phyloP scores from a whole-genome alignment of 2,888 invertebrate genomes.

The Celastrina argiolus region DNA sequence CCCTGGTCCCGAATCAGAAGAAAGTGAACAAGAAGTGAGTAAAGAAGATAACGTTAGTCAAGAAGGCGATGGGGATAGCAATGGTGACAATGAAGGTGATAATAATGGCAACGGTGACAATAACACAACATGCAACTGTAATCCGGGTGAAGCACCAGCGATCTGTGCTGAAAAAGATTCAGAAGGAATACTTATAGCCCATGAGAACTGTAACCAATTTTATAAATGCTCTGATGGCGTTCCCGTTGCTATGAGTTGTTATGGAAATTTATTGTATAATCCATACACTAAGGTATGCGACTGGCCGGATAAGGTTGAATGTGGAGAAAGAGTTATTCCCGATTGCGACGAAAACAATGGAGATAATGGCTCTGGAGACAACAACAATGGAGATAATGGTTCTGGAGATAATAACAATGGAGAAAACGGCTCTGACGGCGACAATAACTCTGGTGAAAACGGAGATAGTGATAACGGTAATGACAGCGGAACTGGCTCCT shows the following conservation, averaged over 20 bases:
- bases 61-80: slow-evolving; percentile 24
- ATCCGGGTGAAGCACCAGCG: slow-evolving; percentile 35
- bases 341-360: slow-evolving; percentile 20
- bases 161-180: slow-evolving; percentile 38
- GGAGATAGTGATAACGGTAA: slow-evolving; percentile 23
- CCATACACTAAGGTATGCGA: slow-evolving; percentile 40
- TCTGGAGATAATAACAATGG: slow-evolving; percentile 15
- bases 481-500: slow-evolving; percentile 24
- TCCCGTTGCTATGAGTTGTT: slow-evolving; percentile 40
- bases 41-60: slow-evolving; percentile 24
- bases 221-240: slow-evolving; percentile 42
- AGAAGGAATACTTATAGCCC: slow-evolving; percentile 44
- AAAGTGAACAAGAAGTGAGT: not conserved
- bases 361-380: slow-evolving; percentile 18
- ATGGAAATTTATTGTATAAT: slow-evolving; percentile 40
- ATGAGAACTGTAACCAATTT: slow-evolving; percentile 46
- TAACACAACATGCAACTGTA: slow-evolving; percentile 29
- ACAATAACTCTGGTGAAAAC: slow-evolving; percentile 25
- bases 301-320: slow-evolving; percentile 45
- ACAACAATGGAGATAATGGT: slow-evolving; percentile 15
- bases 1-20: slow-evolving; percentile 32
- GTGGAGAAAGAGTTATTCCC: slow-evolving; percentile 40
- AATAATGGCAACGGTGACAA: slow-evolving; percentile 22
- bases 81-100: slow-evolving; percentile 21
- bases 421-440: slow-evolving; percentile 32